A percentile compares a stretch with the other conserved stretches of the same genome.
Conservation (phyloP, 64 coral and sea anemone genomes). For the Dendronephthya gigantea region DNA sequence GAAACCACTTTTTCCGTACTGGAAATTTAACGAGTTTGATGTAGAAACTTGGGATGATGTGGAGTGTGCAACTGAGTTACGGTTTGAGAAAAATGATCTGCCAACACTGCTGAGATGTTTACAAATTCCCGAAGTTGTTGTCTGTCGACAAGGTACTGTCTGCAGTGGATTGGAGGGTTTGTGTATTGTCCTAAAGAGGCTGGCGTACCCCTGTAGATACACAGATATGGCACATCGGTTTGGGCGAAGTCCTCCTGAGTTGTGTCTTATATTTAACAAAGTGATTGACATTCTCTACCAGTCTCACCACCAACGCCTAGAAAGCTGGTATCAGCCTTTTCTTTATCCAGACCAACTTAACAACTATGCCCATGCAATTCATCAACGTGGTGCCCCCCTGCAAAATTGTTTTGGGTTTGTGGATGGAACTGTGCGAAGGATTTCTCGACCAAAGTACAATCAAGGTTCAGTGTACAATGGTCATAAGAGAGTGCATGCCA, state of each 20-base stretch:
- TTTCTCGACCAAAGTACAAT: not conserved
- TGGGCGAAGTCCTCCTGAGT: constrained; percentile 19
- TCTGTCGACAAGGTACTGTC: constrained; percentile 30
- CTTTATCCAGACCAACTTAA: not conserved
- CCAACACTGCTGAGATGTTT: not conserved
- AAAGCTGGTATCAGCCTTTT: constrained; percentile 37
- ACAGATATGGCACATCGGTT: not conserved
- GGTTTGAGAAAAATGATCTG: not conserved
- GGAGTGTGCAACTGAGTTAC: not conserved
- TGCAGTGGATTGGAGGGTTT: constrained; percentile 12
- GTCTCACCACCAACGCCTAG: constrained; percentile 19
- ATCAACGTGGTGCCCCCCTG: constrained; percentile 7
- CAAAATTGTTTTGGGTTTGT: constrained; percentile 42
- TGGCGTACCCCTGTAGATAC: too few relatives aligned
- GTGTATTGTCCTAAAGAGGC: constrained; percentile 28
- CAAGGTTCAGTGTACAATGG: not conserved
- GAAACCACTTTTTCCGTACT: not conserved
- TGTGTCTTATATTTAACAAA: not conserved
- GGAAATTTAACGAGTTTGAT: not conserved
- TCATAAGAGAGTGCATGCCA: not conserved
- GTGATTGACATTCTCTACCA: not conserved
- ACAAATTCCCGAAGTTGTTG: constrained; percentile 24
- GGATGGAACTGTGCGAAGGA: too few relatives aligned
- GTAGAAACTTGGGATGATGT: not conserved
- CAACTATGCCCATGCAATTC: constrained; percentile 16